A percentile compares a stretch with the other conserved stretches of the same genome.
These are phyloP conservation scores for Calameuta idolon DNA, from an alignment of 2,888 invertebrate species.

Conservation along the genomic window DNA sequence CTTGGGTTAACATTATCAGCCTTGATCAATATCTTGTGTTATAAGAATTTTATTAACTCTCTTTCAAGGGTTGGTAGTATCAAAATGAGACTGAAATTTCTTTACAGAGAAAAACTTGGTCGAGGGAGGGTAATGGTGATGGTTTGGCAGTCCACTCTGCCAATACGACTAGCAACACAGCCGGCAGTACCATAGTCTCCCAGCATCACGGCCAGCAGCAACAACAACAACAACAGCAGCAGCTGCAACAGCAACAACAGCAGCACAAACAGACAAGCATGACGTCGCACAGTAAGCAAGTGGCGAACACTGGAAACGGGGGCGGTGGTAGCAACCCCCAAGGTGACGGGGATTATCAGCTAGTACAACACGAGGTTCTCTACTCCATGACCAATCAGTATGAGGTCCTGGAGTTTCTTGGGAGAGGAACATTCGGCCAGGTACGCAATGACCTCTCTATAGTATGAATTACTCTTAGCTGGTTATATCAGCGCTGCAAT, in stretches of 20 bases:
- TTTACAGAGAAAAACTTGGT: slow-evolving; percentile 74
- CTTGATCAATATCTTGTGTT: not conserved
- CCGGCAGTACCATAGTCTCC: slow-evolving; percentile 64
- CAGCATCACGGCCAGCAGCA: slow-evolving; percentile 62
- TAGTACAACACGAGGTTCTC: slow-evolving; percentile 98
- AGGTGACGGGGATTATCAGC: slow-evolving; percentile 96
- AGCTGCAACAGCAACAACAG: slow-evolving; percentile 67
- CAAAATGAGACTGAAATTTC: not conserved
- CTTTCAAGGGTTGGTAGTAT: not conserved
- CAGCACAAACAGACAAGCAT: slow-evolving; percentile 73
- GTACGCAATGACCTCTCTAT: slow-evolving; percentile 45
- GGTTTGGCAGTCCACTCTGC: slow-evolving; percentile 65
- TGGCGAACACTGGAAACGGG: slow-evolving; percentile 80
- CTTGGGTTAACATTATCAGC: not conserved
- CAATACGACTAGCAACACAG: slow-evolving; percentile 67
- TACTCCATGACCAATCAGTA: slow-evolving; percentile 97
- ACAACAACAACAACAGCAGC: slow-evolving; percentile 61
- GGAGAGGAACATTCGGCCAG: slow-evolving; percentile 97
- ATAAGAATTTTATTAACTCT: not conserved
- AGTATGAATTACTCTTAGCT: not conserved
- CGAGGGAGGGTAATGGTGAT: slow-evolving; percentile 75
- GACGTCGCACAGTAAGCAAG: slow-evolving; percentile 86
- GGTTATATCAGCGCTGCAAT: not conserved
- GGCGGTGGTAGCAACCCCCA: slow-evolving; percentile 71
- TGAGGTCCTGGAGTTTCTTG: slow-evolving; percentile 98